These are phyloP conservation scores for Oligia fasciuncula DNA, from an alignment of 2,888 invertebrate genomes.

Conservation along the genomic window DNA sequence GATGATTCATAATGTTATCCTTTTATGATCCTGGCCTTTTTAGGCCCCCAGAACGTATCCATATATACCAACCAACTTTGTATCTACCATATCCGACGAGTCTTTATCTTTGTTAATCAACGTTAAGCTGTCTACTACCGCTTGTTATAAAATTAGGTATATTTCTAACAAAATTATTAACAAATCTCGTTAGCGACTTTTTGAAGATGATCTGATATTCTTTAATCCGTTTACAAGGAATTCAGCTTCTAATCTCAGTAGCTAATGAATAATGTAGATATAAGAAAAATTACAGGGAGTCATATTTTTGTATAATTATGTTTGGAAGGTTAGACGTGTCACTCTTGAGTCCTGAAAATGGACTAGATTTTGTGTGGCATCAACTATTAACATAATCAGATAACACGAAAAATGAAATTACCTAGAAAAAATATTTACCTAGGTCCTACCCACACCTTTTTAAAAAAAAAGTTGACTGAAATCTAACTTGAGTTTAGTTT, in stretches of 20 bases:
- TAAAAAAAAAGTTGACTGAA: background rate
- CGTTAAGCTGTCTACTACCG: background rate
- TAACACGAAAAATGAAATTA: background rate
- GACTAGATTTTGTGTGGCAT: background rate
- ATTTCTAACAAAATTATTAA: background rate
- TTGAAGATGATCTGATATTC: background rate
- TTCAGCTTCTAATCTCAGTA: background rate
- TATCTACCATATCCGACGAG: too few relatives aligned
- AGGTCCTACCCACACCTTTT: background rate
- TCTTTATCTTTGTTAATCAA: background rate
- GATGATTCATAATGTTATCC: too few relatives aligned
- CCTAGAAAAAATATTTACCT: background rate
- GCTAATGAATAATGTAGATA: background rate
- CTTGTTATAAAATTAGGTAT: constrained; percentile 2
- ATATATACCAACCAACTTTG: too few relatives aligned
- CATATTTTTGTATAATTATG: background rate
- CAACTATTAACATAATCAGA: background rate
- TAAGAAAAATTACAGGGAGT: background rate
- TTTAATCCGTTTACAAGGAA: background rate
- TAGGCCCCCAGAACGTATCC: too few relatives aligned
- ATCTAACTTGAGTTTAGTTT: background rate
- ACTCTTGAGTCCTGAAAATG: background rate
- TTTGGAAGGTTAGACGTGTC: background rate
- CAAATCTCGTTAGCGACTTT: constrained; percentile 2
- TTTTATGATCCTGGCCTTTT: too few relatives aligned